Evolutionary conservation across 1,140 invertebrate species (phyloP).

Genomic region (Philopotamus ludificatus): DNA sequence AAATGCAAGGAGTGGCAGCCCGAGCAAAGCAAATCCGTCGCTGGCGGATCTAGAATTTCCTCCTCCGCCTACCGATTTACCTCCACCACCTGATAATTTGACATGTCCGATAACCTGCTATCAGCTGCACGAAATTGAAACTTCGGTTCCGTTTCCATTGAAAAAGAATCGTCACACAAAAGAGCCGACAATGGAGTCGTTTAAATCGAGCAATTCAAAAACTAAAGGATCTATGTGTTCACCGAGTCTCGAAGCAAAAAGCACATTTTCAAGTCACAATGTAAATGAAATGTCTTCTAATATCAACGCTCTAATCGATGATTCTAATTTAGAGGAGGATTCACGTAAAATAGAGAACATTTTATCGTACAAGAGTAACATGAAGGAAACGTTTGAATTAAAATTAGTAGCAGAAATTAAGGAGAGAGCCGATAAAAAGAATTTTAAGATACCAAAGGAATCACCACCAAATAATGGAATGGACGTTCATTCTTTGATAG

Average conservation of each 20-base stretch:
- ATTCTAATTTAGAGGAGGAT: not conserved
- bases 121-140: slow-evolving; percentile 42
- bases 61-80: slow-evolving; percentile 76
- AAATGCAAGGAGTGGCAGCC: slow-evolving; percentile 49
- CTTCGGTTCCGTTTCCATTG: slow-evolving; percentile 3
- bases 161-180: slow-evolving; percentile 22
- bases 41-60: slow-evolving; percentile 82
- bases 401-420: slow-evolving; percentile 81
- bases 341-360: not conserved
- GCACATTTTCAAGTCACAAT: not conserved
- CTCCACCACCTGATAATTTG: slow-evolving; percentile 70
- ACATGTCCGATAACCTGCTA: slow-evolving; percentile 50
- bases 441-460: slow-evolving; percentile 53
- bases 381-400: slow-evolving; percentile 77
- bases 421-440: slow-evolving; percentile 68
- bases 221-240: not conserved
- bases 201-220: slow-evolving; percentile 13
- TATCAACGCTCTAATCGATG: not conserved
- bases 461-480: slow-evolving; percentile 50
- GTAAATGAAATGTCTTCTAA: not conserved
- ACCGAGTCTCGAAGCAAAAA: not conserved
- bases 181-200: slow-evolving; percentile 4
- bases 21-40: slow-evolving; percentile 58
- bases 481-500: slow-evolving; percentile 47
- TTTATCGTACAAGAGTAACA: slow-evolving; percentile 35